Evolutionary conservation across 2,888 invertebrate genomes (phyloP).

Genomic region (Xylota sylvarum): DNA sequence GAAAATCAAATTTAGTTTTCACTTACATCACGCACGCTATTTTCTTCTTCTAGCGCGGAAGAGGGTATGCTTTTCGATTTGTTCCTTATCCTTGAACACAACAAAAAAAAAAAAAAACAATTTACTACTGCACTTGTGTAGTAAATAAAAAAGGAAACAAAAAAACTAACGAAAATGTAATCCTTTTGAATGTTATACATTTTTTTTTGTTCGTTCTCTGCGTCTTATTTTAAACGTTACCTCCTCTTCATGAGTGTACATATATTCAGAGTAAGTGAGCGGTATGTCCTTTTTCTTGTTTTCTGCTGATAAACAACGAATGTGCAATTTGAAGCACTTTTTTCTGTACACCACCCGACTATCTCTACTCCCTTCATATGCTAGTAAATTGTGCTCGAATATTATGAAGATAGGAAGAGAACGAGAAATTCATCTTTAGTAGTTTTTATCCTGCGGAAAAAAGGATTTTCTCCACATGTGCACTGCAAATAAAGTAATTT

Average conservation of each 20-base stretch:
- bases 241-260: background rate
- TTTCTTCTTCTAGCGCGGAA: background rate
- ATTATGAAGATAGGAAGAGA: conserved; percentile 36
- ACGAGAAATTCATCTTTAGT: conserved; percentile 46
- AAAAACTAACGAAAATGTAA: conserved; percentile 60
- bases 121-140: conserved; percentile 40
- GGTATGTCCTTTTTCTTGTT: conserved; percentile 64
- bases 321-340: conserved; percentile 63
- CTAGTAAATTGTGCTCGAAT: conserved; percentile 52
- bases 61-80: conserved; percentile 45
- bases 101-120: conserved; percentile 11
- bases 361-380: background rate
- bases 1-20: conserved; percentile 74
- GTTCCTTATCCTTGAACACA: conserved; percentile 51
- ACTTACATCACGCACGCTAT: conserved; percentile 68
- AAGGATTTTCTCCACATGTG: conserved; percentile 44
- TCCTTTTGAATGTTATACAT: conserved; percentile 65
- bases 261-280: background rate
- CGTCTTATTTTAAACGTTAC: conserved; percentile 57
- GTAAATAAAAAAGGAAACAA: conserved; percentile 11
- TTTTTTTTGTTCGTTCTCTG: conserved; percentile 30
- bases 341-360: background rate
- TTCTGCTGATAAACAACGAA: conserved; percentile 74
- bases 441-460: conserved; percentile 38
- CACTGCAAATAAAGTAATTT: conserved; percentile 71